Evolutionary conservation across 2,113 vertebrate species (phyloP), one percentile per base, ranked within the genome.

Genomic region (Plotosus lineatus): DNA sequence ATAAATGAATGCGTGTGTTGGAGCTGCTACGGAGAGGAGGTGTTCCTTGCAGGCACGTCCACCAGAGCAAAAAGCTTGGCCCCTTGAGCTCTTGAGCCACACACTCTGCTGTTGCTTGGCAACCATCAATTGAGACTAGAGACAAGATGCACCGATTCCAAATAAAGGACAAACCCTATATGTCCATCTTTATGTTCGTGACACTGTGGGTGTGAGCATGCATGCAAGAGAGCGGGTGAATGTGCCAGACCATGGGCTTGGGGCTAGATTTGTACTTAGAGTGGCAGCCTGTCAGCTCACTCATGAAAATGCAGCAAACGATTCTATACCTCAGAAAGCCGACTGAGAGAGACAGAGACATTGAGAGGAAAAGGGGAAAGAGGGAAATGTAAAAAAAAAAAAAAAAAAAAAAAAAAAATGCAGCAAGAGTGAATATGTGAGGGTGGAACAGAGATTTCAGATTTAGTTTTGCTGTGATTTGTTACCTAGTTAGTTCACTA

Each of bases 81-180:
- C 73, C 61, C 61, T 69, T 56, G 61, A 78, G 61, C 77, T 46
- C 77, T 78, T 78, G 61, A 85, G 81, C 88, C 86, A 88, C 85
- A 87, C 86, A 87, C 84, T 75, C 82, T 82, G 81, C 78, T 7
- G 90, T 92, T 92, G 91, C 92, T 86, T 91, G 90, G 92, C 89
- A 92, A 92, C 92, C 87, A 85, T 88, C 88, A 90, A 88, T 85
- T 69, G 83, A 61, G 75, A 82, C 51, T 82, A 84, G 79, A 53
- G 65, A 83, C 74, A 69, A 82, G 75, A 88, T 46, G 60, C 38
- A 73, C 77, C 63, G 65, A 69, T 40, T 36, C 76, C 58, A 65
- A 85, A 72, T 55, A 63, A 73, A 36, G 56, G 53, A 78, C 75
- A 81, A 71, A 75, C 55, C 36, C 72, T 51, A 71, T 40, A 58